phyloP scores from a whole-genome alignment of 2,888 invertebrate genomes.

The Metallyticus violacea region DNA sequence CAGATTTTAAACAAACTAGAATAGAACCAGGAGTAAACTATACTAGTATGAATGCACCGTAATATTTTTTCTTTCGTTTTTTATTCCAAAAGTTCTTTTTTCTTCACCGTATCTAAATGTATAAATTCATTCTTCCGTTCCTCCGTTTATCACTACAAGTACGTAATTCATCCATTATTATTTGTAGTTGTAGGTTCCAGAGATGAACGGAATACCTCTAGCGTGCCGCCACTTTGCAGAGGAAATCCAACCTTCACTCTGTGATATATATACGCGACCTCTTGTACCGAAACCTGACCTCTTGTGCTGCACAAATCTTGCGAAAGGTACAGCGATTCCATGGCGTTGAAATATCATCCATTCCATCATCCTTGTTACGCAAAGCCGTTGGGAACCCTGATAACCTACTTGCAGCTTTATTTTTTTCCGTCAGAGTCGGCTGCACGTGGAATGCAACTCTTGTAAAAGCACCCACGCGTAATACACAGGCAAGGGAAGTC shows the following conservation, averaged over 20 bases:
- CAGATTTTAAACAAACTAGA: too few species aligned
- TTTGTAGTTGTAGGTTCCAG: background rate
- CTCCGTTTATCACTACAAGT: too few species aligned
- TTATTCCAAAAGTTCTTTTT: too few species aligned
- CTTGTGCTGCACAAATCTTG: background rate
- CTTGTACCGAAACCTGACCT: background rate
- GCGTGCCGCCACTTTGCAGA: background rate
- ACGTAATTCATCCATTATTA: too few species aligned
- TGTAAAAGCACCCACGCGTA: background rate
- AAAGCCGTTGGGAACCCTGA: background rate
- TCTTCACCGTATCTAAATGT: too few species aligned
- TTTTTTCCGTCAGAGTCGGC: background rate
- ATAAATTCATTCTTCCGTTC: too few species aligned
- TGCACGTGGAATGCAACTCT: background rate
- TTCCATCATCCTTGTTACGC: background rate
- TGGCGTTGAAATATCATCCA: too few species aligned
- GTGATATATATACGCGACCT: too few species aligned
- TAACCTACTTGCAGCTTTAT: background rate
- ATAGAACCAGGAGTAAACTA: too few species aligned
- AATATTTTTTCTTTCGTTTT: too few species aligned
- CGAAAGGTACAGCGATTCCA: background rate
- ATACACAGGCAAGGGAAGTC: too few species aligned
- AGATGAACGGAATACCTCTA: background rate
- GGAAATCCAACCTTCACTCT: background rate
- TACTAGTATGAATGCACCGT: too few species aligned